Conservation (phyloP, 2,797 vertebrate genomes). For the Nyctibius grandis region DNA sequence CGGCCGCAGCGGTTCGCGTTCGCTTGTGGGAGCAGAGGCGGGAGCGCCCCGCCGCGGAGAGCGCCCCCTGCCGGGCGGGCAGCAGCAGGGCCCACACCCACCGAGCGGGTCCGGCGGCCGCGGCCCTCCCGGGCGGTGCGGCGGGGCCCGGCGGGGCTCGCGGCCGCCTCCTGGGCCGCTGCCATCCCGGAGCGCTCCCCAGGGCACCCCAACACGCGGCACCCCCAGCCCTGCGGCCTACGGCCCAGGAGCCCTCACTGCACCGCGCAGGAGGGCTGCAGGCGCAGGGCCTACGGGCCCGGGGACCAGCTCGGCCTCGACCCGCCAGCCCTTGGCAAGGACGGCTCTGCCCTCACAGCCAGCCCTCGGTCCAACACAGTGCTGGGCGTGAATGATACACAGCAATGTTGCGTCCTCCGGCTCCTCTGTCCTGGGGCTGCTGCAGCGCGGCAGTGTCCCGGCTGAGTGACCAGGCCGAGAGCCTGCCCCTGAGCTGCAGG, state of each 20-base stretch:
- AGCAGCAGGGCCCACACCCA: neutral
- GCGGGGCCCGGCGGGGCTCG: no score
- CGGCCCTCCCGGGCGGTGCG: neutral
- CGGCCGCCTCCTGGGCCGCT: neutral
- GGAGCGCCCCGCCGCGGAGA: neutral
- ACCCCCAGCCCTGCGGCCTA: no score
- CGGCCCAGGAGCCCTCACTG: neutral
- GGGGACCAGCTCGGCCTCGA: no score
- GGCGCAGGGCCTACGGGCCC: neutral
- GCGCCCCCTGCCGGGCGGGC: neutral
- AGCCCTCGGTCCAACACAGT: rapidly evolving
- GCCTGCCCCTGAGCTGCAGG: neutral
- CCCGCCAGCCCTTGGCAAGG: neutral
- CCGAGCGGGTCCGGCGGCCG: neutral
- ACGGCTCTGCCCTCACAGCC: no score
- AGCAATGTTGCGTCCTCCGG: neutral
- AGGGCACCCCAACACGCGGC: neutral
- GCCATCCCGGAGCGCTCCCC: no score
- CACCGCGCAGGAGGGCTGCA: rapidly evolving
- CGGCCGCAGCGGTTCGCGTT: no score
- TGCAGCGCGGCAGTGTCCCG: neutral
- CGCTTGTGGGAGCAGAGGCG: no score
- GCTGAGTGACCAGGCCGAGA: neutral
- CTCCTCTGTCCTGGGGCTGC: neutral
- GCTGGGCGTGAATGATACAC: rapidly evolving